Evolutionary conservation across 2,113 vertebrate species (phyloP), one percentile per base, ranked within the genome.

Genomic region (Nycticryphes semicollaris): DNA sequence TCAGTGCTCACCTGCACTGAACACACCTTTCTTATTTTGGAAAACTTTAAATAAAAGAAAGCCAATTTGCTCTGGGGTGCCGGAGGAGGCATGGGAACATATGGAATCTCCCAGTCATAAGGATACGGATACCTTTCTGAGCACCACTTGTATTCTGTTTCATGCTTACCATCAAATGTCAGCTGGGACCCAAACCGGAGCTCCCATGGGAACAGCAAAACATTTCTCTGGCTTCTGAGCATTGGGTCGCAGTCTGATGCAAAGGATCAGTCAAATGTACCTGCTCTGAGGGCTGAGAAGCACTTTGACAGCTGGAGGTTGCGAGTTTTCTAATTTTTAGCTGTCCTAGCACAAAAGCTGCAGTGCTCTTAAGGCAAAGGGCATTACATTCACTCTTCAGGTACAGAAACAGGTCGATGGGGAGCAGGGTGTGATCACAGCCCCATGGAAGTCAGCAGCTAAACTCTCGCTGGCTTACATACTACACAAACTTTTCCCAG

Each of bases 331-430:
- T 70, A 23, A 35, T 47, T 84, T 84, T 37, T 27, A n/a, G 27
- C 41, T 78, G 47, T 48, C 43, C n/a, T 37, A 56, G 59, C 31
- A 70, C 25, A 54, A 51, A 14, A 69, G 62, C 62, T 59, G 31
- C 62, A 1, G 0, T 30, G 22, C 25, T 84, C 3, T 75, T 64
- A 69, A 45, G 67, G 43, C 28, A 73, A 56, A 57, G n/a, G 47
- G 20, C 53, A n/a, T 50, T 39, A 28, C 22, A 20, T 54, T 11
- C 18, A 4, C 47, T 56, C 9, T 20, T 43, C 28, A 21, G 9
- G 13, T 18, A 56, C 3, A 7, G 47, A 73, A 79, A 69, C 0
- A 5, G 35, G 28, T 45, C 2, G 3, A 6, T 3, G 2, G 69
- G 51, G 45, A 72, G 33, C 10, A 41, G 37, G 21, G 56, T 53